Evolutionary conservation across 2,888 invertebrate species (phyloP), one percentile per base, ranked within the genome.

Genomic region (Thereva nobilitata): DNA sequence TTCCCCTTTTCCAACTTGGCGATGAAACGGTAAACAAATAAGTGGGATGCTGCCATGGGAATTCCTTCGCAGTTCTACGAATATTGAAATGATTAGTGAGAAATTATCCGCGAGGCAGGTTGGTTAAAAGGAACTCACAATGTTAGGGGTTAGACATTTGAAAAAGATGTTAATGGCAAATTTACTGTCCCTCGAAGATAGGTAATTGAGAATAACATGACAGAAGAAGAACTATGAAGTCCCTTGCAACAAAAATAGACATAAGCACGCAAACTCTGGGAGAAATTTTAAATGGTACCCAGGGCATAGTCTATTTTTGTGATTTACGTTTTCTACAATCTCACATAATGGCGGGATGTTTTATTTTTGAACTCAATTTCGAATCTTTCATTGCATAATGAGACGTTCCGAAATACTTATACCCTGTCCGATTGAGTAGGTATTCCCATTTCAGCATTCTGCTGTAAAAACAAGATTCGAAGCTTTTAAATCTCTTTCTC

Each of bases 301-400:
- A 69, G 69, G 69, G 59, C 61, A 64, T 45, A 53, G 54, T 64
- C 69, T 69, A 69, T 69, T 69, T 69, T 67, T n/a, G 69, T 69
- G 56, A 69, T 69, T 69, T 69, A 67, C 69, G 69, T 67, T 67
- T 65, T 67, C 41, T 55, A 49, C 52, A 59, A 47, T 63, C 35
- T 52, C 50, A 42, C 50, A 63, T 53, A 42, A 63, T 23, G 52
- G 40, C 52, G 41, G 42, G 50, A 9, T 10, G 61, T 38, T 63
- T 52, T 52, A 44, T 64, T 64, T 64, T 64, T 64, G 44, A 52
- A 64, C 41, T 9, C 44, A 52, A 53, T 53, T 64, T 53, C 42
- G 52, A 53, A 64, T 64, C 35, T 44, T 63, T 44, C 37, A 53
- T 64, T 64, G 64, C 64, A 64, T 64, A 64, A 64, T 35, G 35